A percentile compares a stretch with the other conserved stretches of the same genome.
These are phyloP conservation scores for Lomographa bimaculata DNA, from an alignment of 2,888 invertebrate genomes.

Conservation along the genomic window DNA sequence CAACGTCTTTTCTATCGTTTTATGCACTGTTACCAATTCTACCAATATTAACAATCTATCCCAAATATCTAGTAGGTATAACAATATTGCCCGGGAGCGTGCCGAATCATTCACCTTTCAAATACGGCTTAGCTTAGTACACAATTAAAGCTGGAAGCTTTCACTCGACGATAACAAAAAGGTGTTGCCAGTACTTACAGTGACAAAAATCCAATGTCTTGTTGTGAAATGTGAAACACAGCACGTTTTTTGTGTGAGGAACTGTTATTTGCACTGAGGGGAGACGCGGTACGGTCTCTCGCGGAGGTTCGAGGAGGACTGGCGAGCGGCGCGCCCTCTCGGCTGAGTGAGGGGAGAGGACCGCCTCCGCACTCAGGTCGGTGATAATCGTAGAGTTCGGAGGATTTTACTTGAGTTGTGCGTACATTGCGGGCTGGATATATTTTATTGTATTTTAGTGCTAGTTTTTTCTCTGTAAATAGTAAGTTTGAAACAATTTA, in stretches of 20 bases:
- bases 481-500: no score
- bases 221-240: conserved; percentile 59
- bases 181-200: conserved; percentile 57
- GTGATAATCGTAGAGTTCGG: conserved; percentile 21
- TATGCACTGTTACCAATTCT: no score
- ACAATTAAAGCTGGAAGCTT: conserved; percentile 45
- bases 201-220: conserved; percentile 63
- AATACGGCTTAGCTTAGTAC: not conserved
- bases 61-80: no score
- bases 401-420: conserved; percentile 53
- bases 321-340: conserved; percentile 60
- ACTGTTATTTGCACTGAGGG: conserved; percentile 40
- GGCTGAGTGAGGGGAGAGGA: conserved; percentile 58
- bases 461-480: no score
- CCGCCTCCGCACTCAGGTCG: conserved; percentile 49
- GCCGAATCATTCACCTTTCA: conserved; percentile 55
- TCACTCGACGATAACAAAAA: conserved; percentile 39
- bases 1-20: conserved; percentile 23
- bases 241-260: conserved; percentile 62
- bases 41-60: no score
- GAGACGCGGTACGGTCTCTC: conserved; percentile 50
- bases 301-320: conserved; percentile 65
- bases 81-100: conserved; percentile 23
- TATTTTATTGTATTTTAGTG: no score
- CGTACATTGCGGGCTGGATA: conserved; percentile 48